These are phyloP conservation scores for Ophion ellenae DNA, from an alignment of 2,888 invertebrate genomes.

Conservation along the genomic window DNA sequence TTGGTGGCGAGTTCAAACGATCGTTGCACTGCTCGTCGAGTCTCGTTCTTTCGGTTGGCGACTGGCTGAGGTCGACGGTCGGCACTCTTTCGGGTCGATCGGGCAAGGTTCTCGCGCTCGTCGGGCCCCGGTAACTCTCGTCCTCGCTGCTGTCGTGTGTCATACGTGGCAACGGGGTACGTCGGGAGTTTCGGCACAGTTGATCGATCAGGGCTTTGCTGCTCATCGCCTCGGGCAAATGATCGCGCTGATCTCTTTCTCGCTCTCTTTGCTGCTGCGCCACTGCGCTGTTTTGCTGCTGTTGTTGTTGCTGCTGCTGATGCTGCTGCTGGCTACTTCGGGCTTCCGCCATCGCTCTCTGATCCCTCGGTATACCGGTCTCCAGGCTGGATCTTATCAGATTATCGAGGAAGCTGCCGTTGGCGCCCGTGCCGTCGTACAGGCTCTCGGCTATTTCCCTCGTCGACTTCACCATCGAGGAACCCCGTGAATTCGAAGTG, in stretches of 20 bases:
- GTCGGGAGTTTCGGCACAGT: conserved; percentile 87
- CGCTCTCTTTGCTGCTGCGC: conserved; percentile 84
- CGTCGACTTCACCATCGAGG: conserved; percentile 84
- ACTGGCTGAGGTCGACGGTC: conserved; percentile 82
- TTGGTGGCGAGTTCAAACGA: conserved; percentile 80
- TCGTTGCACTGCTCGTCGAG: conserved; percentile 79
- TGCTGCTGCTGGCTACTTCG: conserved; percentile 85
- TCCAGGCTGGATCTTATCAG: conserved; percentile 93
- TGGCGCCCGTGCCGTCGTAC: conserved; percentile 88
- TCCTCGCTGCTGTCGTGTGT: conserved; percentile 84
- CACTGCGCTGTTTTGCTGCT: conserved; percentile 70
- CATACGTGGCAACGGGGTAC: conserved; percentile 84
- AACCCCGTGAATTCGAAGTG: conserved; percentile 79
- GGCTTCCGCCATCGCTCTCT: conserved; percentile 75
- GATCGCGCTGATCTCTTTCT: conserved; percentile 82
- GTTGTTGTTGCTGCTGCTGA: conserved; percentile 83
- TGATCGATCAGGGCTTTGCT: conserved; percentile 88
- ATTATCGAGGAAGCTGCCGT: conserved; percentile 92
- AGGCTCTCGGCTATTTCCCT: conserved; percentile 88
- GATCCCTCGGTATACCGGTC: conserved; percentile 86
- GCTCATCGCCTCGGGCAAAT: conserved; percentile 85
- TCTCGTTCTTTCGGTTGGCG: conserved; percentile 79
- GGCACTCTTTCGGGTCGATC: conserved; percentile 81
- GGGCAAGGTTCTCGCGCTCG: conserved; percentile 71
- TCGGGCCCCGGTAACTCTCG: conserved; percentile 82